phyloP scores from a whole-genome alignment of 1,140 invertebrate species.

The Dreissena rostriformis region DNA sequence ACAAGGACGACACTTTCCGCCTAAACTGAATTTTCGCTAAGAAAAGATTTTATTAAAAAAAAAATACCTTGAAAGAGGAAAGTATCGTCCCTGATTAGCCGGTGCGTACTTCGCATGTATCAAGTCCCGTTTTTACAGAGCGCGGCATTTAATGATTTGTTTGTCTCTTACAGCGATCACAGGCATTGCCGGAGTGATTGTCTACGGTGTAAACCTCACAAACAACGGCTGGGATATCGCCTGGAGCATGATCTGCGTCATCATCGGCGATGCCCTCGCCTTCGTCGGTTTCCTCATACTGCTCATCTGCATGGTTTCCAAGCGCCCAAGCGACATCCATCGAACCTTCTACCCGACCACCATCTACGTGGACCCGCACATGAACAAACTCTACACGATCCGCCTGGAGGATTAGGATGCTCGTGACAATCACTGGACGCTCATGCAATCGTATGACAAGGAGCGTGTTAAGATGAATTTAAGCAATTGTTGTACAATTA shows the following conservation, averaged over 20 bases:
- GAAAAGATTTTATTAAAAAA: too few species aligned
- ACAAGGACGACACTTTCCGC: too few species aligned
- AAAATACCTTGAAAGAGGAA: too few species aligned
- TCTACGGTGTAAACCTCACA: conserved; percentile 65
- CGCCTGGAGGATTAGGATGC: conserved; percentile 38
- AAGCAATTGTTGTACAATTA: too few species aligned
- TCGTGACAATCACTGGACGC: too few species aligned
- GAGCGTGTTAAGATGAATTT: too few species aligned
- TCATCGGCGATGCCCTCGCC: conserved; percentile 63
- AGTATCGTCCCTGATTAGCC: too few species aligned
- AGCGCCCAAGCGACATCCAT: conserved; percentile 57
- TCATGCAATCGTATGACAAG: too few species aligned
- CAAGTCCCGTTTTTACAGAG: too few species aligned
- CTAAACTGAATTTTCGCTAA: too few species aligned
- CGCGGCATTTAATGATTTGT: too few species aligned
- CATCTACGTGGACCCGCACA: conserved; percentile 66
- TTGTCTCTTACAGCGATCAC: conserved; percentile 65
- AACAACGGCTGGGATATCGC: conserved; percentile 57
- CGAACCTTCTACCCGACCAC: conserved; percentile 58
- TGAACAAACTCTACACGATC: conserved; percentile 62
- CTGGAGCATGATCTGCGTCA: conserved; percentile 72
- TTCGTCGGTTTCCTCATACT: conserved; percentile 72
- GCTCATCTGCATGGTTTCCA: conserved; percentile 66
- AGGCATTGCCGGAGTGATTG: conserved; percentile 66
- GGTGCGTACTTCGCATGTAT: too few species aligned